A percentile compares a stretch with the other conserved stretches of the same genome.
These are phyloP conservation scores for Upupa epops DNA, from an alignment of 2,113 vertebrate genomes.

Conservation along the genomic window DNA sequence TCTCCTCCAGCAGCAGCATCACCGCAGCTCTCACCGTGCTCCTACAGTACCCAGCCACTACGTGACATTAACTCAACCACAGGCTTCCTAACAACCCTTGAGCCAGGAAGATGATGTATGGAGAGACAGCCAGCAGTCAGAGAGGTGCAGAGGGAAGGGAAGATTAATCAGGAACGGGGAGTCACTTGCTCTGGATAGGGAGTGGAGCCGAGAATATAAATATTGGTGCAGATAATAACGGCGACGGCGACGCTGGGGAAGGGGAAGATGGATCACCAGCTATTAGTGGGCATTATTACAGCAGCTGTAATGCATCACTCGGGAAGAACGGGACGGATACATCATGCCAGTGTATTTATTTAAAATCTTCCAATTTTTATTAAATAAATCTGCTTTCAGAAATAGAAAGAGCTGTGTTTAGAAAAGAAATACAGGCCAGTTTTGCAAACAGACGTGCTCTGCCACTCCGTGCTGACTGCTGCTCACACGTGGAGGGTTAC, in stretches of 20 bases:
- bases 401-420: neutral
- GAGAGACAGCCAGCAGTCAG: neutral
- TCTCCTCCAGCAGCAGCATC: neutral
- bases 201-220: slow-evolving; percentile 54
- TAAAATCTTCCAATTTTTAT: slow-evolving; percentile 44
- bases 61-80: neutral
- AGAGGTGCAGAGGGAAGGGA: neutral
- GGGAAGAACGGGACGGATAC: neutral
- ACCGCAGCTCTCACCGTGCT: rapidly evolving
- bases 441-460: neutral
- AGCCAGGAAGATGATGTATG: neutral
- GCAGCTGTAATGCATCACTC: slow-evolving; percentile 55
- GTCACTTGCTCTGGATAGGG: neutral
- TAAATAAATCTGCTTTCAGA: slow-evolving; percentile 30
- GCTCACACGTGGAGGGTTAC: no score
- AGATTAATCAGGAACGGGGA: slow-evolving; percentile 41
- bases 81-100: neutral
- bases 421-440: neutral
- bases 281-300: slow-evolving; percentile 61
- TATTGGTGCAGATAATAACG: slow-evolving; percentile 63
- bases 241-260: neutral
- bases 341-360: slow-evolving; percentile 39
- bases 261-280: slow-evolving; percentile 66
- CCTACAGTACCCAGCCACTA: rapidly evolving
- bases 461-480: neutral